These are phyloP conservation scores for Brachymystax lenok DNA, from an alignment of 2,797 vertebrate species.

Conservation along the genomic window DNA sequence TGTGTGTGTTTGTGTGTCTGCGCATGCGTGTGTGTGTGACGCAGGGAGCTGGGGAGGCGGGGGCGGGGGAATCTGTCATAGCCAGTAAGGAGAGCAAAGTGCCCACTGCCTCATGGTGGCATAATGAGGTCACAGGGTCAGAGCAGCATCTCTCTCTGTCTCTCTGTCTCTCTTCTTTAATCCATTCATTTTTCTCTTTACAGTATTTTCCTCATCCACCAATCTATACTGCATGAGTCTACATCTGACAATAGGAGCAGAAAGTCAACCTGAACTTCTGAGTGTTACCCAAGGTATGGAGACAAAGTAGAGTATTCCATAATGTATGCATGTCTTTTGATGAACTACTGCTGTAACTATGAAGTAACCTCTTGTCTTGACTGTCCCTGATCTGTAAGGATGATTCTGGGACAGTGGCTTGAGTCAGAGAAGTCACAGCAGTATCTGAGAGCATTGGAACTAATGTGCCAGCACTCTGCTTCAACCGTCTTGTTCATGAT, in stretches of 20 bases:
- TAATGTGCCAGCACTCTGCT: constrained; percentile 62
- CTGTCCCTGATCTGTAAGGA: constrained; percentile 21
- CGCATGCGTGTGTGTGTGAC: not conserved
- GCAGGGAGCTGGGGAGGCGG: not conserved
- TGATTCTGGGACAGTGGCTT: not conserved
- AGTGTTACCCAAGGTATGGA: not conserved
- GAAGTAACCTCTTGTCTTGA: not conserved
- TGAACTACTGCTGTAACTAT: not conserved
- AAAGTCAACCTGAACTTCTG: not conserved
- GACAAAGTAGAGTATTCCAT: too few species aligned
- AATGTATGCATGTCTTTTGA: too few species aligned
- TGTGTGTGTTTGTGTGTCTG: not conserved
- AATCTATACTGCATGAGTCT: not conserved
- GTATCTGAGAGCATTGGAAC: constrained; percentile 51
- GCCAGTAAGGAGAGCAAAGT: constrained; percentile 61
- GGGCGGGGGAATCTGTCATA: constrained; percentile 12
- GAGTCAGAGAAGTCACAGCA: constrained; percentile 26
- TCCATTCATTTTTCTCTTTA: not conserved
- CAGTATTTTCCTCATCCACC: not conserved
- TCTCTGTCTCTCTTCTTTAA: not conserved
- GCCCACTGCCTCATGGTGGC: constrained; percentile 63
- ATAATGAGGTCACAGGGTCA: constrained; percentile 84
- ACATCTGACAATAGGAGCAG: not conserved
- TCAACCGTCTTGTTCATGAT: constrained; percentile 57
- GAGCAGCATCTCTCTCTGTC: not conserved